Evolutionary conservation across 2,888 invertebrate genomes (phyloP).

Genomic region (Caradrina kadenii): DNA sequence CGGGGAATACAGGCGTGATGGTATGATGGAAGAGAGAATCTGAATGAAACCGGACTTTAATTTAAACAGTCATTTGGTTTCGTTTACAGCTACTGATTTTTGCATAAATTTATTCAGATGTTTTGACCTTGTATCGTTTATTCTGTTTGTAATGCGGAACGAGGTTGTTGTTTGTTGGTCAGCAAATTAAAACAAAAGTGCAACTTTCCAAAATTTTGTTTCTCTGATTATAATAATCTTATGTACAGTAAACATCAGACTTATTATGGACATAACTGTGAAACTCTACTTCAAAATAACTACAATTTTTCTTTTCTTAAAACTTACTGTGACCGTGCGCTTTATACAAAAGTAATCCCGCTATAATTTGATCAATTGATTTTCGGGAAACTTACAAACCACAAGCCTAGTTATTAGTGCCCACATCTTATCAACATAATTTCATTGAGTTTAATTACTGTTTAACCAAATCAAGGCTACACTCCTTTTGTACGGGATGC

Average conservation of each 20-base stretch:
- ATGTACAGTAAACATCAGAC: background rate
- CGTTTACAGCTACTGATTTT: slow-evolving; percentile 22
- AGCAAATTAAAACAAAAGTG: slow-evolving; percentile 16
- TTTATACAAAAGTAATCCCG: too few species aligned
- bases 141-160: background rate
- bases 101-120: slow-evolving; percentile 2
- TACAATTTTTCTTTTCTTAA: slow-evolving; percentile 4
- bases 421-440: too few species aligned
- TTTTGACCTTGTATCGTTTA: slow-evolving; percentile 15
- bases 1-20: too few species aligned
- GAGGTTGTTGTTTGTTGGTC: slow-evolving; percentile 7
- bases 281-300: background rate
- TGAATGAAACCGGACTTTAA: slow-evolving; percentile 9
- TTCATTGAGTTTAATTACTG: too few species aligned
- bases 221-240: background rate
- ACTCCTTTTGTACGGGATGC: too few species aligned
- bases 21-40: too few species aligned
- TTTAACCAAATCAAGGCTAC: too few species aligned
- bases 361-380: too few species aligned
- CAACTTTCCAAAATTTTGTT: background rate
- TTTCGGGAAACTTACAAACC: too few species aligned
- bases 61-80: slow-evolving; percentile 17
- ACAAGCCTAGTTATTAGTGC: too few species aligned
- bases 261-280: background rate
- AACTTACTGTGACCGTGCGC: background rate